Evolutionary conservation across 2,797 vertebrate genomes (phyloP), one percentile per base, ranked within the genome.

Genomic region (Rhynchonycteris naso): DNA sequence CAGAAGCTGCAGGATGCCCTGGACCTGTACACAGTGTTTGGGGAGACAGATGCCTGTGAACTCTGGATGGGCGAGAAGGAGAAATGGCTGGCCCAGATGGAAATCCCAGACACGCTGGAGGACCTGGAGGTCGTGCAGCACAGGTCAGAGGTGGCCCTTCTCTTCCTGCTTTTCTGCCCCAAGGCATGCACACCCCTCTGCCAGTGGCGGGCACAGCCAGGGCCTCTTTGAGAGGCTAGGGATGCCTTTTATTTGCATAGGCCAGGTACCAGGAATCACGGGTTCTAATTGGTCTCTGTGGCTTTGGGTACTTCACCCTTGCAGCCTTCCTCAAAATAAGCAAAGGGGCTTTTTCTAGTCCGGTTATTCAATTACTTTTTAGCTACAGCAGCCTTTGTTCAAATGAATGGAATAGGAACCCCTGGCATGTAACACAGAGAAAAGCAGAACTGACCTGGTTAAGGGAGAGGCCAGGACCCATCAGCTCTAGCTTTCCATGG

Each of bases 31-130:
- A 99, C 98, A 0, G 99, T 99, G 94, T 99, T 99, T 56, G 99
- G 99, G 54, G 99, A 99, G 98, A 99, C 99, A 0, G 99, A 99
- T 0, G 99, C 99, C 59, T 99, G 99, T 35, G 99, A 99, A 97
- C 98, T 99, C 50, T 99, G 99, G 99, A 99, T 99, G 99, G 98
- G 98, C 1, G 99, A 99, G 98, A 99, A 99, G 97, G 99, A 99
- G 98, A 99, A 99, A 59, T 99, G 99, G 99, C 97, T 99, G 97
- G 98, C 98, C 56, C 98, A 98, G 22, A 98, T 99, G 96, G 99
- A 99, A 79, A 99, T 99, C 88, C 99, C 99, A 0, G 98, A 99
- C 80, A 99, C 98, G 0, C 97, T 99, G 98, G 99, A 99, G 97
- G 99, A 99, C 95, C 98, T 99, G 98, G 99, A 99, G 71, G 99